Percentiles rank a stretch among this genome's conserved stretches.
phyloP scores from a whole-genome alignment of 2,888 invertebrate species.

The Athalia circularis region DNA sequence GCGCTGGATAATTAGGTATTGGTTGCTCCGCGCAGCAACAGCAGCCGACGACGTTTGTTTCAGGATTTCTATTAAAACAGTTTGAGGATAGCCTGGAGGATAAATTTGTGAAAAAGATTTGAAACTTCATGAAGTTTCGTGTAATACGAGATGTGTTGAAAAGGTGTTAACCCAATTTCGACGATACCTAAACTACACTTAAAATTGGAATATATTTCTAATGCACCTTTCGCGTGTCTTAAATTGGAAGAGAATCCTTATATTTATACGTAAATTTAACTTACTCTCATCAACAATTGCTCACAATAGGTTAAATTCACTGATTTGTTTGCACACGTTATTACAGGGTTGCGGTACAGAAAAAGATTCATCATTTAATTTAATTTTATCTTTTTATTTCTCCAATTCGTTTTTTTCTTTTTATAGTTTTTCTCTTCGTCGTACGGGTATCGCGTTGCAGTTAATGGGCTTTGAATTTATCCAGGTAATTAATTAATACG shows the following conservation, averaged over 20 bases:
- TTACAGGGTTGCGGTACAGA: no score
- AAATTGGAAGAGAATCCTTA: constrained; percentile 6
- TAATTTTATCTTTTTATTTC: no score
- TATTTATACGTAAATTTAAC: neutral
- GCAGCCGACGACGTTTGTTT: no score
- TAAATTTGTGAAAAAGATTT: neutral
- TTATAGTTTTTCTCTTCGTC: no score
- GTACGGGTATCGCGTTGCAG: neutral
- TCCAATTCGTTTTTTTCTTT: no score
- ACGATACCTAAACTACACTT: neutral
- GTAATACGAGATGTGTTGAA: neutral
- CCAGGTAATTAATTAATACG: constrained; percentile 9
- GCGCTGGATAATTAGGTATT: no score
- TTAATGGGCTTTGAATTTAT: neutral
- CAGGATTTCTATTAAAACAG: constrained; percentile 1
- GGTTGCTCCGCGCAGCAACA: no score
- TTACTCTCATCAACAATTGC: neutral
- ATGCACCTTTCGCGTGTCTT: constrained; percentile 30
- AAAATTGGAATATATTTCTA: constrained; percentile 33
- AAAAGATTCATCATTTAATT: no score
- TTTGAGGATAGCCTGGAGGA: neutral
- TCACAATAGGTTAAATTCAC: no score
- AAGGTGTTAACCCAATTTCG: constrained; percentile 23
- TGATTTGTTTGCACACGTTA: no score
- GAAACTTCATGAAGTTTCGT: neutral